Percentiles rank a stretch among this genome's conserved stretches.
phyloP scores from a whole-genome alignment of 2,113 vertebrate genomes.

The Pelusios castaneus region DNA sequence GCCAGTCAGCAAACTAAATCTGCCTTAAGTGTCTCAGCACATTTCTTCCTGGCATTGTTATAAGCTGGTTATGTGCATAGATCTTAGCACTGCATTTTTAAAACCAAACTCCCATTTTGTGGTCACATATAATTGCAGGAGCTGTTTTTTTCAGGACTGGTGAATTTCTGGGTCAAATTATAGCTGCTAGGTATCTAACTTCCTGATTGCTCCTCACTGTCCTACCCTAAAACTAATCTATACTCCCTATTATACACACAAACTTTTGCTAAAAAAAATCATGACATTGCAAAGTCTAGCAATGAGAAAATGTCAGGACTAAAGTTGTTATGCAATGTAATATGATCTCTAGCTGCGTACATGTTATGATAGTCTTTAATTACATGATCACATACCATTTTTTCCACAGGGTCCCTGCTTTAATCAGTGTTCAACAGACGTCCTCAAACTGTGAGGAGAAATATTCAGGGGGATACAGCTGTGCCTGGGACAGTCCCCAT shows the following conservation, averaged over 20 bases:
- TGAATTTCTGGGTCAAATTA: conserved; percentile 40
- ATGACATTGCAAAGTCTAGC: neutral
- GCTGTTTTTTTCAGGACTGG: conserved; percentile 24
- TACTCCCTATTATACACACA: neutral
- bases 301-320: neutral
- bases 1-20: conserved; percentile 49
- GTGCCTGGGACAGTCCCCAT: too few species aligned
- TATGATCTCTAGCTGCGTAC: neutral
- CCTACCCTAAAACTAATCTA: neutral
- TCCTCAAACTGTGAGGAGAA: too few species aligned
- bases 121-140: conserved; percentile 66
- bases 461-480: too few species aligned
- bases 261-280: neutral
- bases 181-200: conserved; percentile 35
- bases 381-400: neutral
- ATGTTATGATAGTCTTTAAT: neutral
- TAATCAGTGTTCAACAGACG: neutral
- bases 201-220: neutral
- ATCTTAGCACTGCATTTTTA: conserved; percentile 43
- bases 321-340: neutral
- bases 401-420: neutral
- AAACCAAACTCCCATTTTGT: conserved; percentile 42
- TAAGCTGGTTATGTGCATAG: conserved; percentile 34
- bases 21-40: conserved; percentile 52
- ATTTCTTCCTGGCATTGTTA: conserved; percentile 55